These are phyloP conservation scores for Tenthredo notha DNA, from an alignment of 2,888 invertebrate species.

Conservation along the genomic window DNA sequence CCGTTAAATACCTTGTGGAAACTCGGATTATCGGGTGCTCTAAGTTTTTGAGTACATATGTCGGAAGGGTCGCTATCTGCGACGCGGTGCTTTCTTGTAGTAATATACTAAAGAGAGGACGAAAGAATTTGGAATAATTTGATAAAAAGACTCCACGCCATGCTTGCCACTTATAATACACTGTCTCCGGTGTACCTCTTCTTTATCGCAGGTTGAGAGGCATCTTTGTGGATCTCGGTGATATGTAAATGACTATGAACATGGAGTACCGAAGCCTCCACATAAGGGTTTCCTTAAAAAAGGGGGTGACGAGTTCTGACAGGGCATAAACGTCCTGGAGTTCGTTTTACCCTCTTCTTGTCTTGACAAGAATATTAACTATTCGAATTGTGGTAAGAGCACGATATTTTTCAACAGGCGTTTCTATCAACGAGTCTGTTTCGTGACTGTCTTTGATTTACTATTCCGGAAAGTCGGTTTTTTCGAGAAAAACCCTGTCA, in stretches of 20 bases:
- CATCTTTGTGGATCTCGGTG: constrained; percentile 10
- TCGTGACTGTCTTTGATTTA: background rate
- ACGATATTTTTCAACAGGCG: background rate
- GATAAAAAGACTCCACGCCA: background rate
- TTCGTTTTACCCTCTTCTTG: constrained; percentile 16
- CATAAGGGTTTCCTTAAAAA: background rate
- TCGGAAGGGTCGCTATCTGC: background rate
- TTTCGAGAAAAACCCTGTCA: background rate
- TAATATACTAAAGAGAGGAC: background rate
- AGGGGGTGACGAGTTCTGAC: constrained; percentile 10
- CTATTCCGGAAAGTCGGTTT: background rate
- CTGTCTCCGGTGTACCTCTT: background rate
- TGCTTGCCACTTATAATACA: constrained; percentile 1
- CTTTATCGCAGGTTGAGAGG: background rate
- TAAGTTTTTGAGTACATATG: constrained; percentile 25
- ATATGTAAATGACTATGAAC: constrained; percentile 11
- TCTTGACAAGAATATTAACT: background rate
- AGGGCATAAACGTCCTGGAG: constrained; percentile 3
- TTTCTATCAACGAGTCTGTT: background rate
- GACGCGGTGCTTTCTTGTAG: background rate
- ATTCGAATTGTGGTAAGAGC: background rate
- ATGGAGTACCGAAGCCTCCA: background rate
- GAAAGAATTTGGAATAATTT: background rate
- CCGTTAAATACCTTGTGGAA: constrained; percentile 42
- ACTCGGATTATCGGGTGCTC: constrained; percentile 43